Evolutionary conservation across 2,113 vertebrate species (phyloP), one percentile per base, ranked within the genome.

Genomic region (Lethenteron camtschaticum): DNA sequence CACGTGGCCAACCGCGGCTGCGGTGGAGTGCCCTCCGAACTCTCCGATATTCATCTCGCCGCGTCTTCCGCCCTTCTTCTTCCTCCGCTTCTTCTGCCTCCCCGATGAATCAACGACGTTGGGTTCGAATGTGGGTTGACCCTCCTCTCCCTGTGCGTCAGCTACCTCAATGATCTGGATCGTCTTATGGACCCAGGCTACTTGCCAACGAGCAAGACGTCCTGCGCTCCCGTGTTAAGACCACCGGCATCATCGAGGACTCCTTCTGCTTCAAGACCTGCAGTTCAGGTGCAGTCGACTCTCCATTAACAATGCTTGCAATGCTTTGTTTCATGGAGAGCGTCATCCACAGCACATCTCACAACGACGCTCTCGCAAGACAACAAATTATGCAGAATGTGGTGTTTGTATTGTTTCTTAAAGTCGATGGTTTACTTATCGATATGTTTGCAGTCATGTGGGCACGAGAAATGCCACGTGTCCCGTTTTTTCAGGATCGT

Each of bases 201-300:
- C 5, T 66, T 0, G 83, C 94, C 75, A 97, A 91, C 0, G 94
- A 99, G 77, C 91, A 96, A 77, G 90, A 96, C 0, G 88, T 96
- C 74, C 81, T 99, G 79, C 85, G 94, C 60, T 96, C 94, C 16
- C 81, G 91, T 56, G 91, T 96, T 71, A 99, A 99, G 82, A 99
- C 91, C 72, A 99, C 90, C 0, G 90, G 94, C 74, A 99, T 99
- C 77, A 95, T 95, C 0, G 94, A 99, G 80, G 94, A 89, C 2
- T 81, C 84, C 76, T 96, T 99, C 75, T 84, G 82, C 72, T 83
- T 95, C 73, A 96, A 77, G 94, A 99, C 74, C 90, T 99, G 73
- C 80, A 95, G 69, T 99, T 96, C 82, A 89, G 94, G 94, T 95
- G 41, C 6, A 41, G 41, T 41, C 41, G 41, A 41, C 41, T 41